phyloP scores from a whole-genome alignment of 1,140 invertebrate species.

The Drosophila yakuba region DNA sequence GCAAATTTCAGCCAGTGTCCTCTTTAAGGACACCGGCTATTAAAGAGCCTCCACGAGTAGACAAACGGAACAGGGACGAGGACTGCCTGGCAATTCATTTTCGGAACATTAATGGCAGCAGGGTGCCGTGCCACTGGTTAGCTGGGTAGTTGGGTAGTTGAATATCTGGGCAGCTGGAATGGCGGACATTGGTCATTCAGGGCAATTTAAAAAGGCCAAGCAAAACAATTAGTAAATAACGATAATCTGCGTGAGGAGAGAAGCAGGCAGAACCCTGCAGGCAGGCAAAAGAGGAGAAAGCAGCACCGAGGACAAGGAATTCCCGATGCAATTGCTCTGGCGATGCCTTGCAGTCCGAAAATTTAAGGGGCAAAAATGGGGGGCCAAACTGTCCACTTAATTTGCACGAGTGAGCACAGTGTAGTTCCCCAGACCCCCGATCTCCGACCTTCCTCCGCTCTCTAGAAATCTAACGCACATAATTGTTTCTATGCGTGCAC shows the following conservation, averaged over 20 bases:
- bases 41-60: conserved; percentile 85
- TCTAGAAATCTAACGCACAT: conserved; percentile 69
- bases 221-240: conserved; percentile 61
- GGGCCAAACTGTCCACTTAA: conserved; percentile 70
- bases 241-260: conserved; percentile 54
- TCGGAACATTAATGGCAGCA: conserved; percentile 60
- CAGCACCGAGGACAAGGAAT: conserved; percentile 19
- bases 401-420: conserved; percentile 71
- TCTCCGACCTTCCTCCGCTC: not conserved
- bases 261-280: not conserved
- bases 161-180: conserved; percentile 9
- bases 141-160: conserved; percentile 1
- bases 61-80: conserved; percentile 80
- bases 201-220: conserved; percentile 57
- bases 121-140: conserved; percentile 36
- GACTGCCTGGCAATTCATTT: conserved; percentile 53
- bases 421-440: conserved; percentile 5
- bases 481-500: conserved; percentile 68
- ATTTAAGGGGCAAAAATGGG: conserved; percentile 24
- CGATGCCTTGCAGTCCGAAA: conserved; percentile 16
- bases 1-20: not conserved
- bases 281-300: not conserved
- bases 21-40: conserved; percentile 6
- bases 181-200: conserved; percentile 47
- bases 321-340: conserved; percentile 34